A percentile compares a stretch with the other conserved stretches of the same genome.
Evolutionary conservation across 2,888 invertebrate genomes (phyloP).

Genomic region (Synergus gifuensis): DNA sequence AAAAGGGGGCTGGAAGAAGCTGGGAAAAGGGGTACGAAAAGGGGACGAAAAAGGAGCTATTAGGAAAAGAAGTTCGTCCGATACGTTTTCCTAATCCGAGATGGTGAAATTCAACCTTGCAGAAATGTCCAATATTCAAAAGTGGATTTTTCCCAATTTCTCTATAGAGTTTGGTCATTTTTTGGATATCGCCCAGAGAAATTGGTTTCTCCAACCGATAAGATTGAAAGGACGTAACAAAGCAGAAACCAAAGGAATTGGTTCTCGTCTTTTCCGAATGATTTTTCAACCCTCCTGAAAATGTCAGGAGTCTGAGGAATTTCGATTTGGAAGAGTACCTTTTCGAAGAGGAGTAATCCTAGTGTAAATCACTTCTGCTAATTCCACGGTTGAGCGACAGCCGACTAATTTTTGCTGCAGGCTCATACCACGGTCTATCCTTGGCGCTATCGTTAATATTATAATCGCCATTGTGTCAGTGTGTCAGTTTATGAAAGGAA

Average conservation of each 20-base stretch:
- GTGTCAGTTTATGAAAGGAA: constrained; percentile 56
- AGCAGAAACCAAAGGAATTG: constrained; percentile 41
- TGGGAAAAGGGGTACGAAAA: no score
- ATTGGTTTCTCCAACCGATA: constrained; percentile 31
- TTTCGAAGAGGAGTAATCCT: constrained; percentile 25
- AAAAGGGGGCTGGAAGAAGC: no score
- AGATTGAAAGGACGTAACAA: constrained; percentile 30
- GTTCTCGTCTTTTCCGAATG: constrained; percentile 32
- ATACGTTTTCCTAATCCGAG: not conserved
- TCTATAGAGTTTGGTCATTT: not conserved
- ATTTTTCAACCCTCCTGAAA: constrained; percentile 30
- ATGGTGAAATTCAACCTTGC: constrained; percentile 29
- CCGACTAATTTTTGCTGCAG: constrained; percentile 63
- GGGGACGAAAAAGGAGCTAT: no score
- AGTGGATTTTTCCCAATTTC: not conserved
- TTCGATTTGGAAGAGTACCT: constrained; percentile 27
- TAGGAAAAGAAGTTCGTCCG: no score
- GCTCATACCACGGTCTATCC: constrained; percentile 58
- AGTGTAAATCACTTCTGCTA: constrained; percentile 47
- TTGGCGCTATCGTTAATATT: constrained; percentile 63
- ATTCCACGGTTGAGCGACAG: constrained; percentile 44
- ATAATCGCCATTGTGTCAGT: constrained; percentile 66
- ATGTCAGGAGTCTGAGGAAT: constrained; percentile 4
- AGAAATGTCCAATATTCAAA: constrained; percentile 44
- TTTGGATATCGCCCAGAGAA: constrained; percentile 34